Evolutionary conservation across 2,113 vertebrate species (phyloP), one percentile per base, ranked within the genome.

Genomic region (Burhinus oedicnemus): DNA sequence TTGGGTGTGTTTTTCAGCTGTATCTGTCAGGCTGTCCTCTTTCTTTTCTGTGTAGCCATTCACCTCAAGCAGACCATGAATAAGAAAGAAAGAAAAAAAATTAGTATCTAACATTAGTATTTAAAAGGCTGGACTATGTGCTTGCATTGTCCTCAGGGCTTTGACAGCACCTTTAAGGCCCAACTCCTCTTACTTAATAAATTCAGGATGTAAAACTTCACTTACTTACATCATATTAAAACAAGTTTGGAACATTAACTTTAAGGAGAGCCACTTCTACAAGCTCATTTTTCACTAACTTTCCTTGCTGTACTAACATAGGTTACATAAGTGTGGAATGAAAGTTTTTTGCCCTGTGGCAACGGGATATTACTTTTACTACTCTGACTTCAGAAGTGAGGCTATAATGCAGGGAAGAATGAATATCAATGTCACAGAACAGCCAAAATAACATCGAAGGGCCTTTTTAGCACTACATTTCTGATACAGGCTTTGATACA

Each of bases 201-300:
- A 89, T 93, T 86, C 45, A 87, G 58, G 14, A 52, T 75, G 45
- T 90, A 92, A 92, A 90, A 83, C 20, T 82, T 83, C 54, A 58
- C 70, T 74, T 90, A 72, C 72, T 60, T 68, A 36, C 55, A 44
- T 72, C 74, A 34, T 52, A 79, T 88, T 96, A 80, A 80, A 94
- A 84, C 81, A 84, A 61, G 23, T 79, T 95, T 64, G 80, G 83
- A 92, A 91, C 81, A 96, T 94, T 89, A 85, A 66, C 94, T 97
- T 96, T 96, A 96, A 97, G 23, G 8, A 11, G 36, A 83, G 60
- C 90, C 42, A 7, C 45, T 82, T 96, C 94, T 77, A 78, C 86
- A 87, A 94, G 70, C 81, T 96, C 86, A 86, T 97, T 97, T 97
- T 95, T 96, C 89, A 87, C 80, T 89, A 91, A 80, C 71, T 90